Evolutionary conservation across 2,797 vertebrate species (phyloP).

Genomic region (Spinibarbus caldwelli): DNA sequence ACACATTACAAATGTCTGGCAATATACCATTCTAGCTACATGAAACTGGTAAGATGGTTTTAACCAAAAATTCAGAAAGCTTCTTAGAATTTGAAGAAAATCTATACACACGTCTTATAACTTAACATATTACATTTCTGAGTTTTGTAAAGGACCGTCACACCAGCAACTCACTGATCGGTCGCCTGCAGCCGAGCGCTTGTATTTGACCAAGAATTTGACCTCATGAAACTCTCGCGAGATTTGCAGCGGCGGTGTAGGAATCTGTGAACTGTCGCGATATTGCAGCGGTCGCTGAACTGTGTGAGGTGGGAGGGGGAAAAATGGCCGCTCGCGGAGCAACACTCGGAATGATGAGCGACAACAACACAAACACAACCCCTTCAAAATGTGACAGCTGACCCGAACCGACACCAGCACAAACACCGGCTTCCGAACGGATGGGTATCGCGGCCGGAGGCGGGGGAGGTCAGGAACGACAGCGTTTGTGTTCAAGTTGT

Average conservation of each 20-base stretch:
- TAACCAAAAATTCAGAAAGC: background rate
- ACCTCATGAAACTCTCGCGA: conserved; percentile 13
- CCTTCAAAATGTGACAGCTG: conserved; percentile 73
- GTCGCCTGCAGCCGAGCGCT: background rate
- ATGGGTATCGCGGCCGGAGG: conserved; percentile 76
- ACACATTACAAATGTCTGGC: background rate
- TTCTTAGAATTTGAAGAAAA: background rate
- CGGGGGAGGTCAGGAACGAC: conserved; percentile 67
- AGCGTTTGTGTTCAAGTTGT: conserved; percentile 61
- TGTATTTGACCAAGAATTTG: background rate
- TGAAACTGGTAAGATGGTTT: background rate
- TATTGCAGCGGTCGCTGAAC: conserved; percentile 56
- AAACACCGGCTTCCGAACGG: conserved; percentile 68
- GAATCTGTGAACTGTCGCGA: conserved; percentile 70
- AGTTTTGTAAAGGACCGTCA: background rate
- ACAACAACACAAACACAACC: conserved; percentile 64
- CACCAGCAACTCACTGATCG: too few species aligned
- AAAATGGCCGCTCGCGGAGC: conserved; percentile 80
- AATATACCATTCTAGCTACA: background rate
- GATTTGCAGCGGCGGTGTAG: background rate
- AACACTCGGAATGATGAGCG: conserved; percentile 72
- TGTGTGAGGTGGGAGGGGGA: conserved; percentile 69
- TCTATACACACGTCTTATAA: background rate
- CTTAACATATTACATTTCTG: background rate
- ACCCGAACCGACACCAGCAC: conserved; percentile 62